A percentile compares a stretch with the other conserved stretches of the same genome.
phyloP scores from a whole-genome alignment of 2,888 invertebrate species.

The Tachystola acroxantha region DNA sequence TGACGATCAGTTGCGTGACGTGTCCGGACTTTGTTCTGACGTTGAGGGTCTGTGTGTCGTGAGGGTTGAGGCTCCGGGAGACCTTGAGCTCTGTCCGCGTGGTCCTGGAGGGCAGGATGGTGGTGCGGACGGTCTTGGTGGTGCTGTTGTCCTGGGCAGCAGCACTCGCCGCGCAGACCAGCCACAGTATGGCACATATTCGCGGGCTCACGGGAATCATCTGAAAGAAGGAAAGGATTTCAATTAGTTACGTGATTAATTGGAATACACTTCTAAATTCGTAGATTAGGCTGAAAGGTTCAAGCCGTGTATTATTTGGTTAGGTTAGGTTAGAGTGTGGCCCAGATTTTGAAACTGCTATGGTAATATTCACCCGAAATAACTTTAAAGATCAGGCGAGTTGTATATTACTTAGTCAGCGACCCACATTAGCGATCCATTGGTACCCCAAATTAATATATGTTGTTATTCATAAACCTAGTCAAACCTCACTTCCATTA shows the following conservation, averaged over 20 bases:
- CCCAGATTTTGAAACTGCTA: no score
- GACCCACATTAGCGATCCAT: no score
- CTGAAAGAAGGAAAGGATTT: constrained; percentile 46
- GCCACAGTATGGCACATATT: constrained; percentile 55
- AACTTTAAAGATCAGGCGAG: no score
- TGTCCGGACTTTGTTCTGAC: constrained; percentile 87
- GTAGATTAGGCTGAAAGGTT: no score
- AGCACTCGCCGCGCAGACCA: constrained; percentile 36
- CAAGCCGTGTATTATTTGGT: no score
- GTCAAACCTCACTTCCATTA: no score
- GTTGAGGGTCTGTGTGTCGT: constrained; percentile 86
- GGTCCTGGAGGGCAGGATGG: constrained; percentile 76
- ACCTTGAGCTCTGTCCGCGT: constrained; percentile 87
- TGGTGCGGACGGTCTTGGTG: constrained; percentile 61
- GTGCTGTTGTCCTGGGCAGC: constrained; percentile 57
- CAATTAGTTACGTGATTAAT: background rate
- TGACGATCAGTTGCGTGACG: constrained; percentile 87
- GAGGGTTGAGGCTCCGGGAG: constrained; percentile 86
- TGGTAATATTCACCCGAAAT: no score
- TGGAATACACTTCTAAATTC: background rate
- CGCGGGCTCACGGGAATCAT: constrained; percentile 66
- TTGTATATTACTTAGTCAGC: no score
- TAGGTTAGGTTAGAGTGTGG: no score
- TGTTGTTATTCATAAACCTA: no score
- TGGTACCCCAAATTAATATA: no score